Evolutionary conservation across 2,797 vertebrate genomes (phyloP).

Genomic region (Tenualosa ilisha): DNA sequence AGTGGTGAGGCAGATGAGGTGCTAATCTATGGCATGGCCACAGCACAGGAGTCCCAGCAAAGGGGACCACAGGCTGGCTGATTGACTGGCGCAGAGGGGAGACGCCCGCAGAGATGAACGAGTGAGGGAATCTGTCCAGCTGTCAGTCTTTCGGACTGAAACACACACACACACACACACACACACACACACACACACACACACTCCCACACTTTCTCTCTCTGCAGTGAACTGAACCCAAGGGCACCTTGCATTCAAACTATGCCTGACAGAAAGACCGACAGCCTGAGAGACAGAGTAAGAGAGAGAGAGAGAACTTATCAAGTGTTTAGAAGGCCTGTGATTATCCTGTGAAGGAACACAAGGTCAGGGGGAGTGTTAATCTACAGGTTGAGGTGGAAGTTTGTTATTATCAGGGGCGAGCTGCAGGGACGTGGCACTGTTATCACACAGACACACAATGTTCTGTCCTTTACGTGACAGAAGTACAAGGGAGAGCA

Average conservation of each 20-base stretch:
- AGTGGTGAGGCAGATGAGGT: no score
- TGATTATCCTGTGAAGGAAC: conserved; percentile 24
- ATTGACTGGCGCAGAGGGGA: no score
- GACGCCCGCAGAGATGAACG: no score
- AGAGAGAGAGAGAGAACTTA: conserved; percentile 13
- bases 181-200: neutral
- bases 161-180: conserved; percentile 32
- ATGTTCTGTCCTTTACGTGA: conserved; percentile 12
- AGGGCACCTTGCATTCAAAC: neutral
- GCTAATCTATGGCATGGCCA: no score
- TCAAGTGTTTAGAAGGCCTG: neutral
- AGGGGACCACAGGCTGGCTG: no score
- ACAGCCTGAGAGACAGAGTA: conserved; percentile 48
- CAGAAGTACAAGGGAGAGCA: neutral
- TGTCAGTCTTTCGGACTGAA: neutral
- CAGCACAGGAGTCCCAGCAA: no score
- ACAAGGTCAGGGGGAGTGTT: conserved; percentile 11
- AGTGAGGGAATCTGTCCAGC: no score
- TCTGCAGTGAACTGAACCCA: neutral
- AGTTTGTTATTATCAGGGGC: neutral
- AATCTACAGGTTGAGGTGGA: neutral
- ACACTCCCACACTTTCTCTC: no score
- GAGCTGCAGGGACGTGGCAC: neutral
- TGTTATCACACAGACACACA: neutral
- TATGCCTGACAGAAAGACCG: conserved; percentile 50